Evolutionary conservation across 2,888 invertebrate genomes (phyloP), one percentile per base, ranked within the genome.

Genomic region (Zaprionus bogoriensis): DNA sequence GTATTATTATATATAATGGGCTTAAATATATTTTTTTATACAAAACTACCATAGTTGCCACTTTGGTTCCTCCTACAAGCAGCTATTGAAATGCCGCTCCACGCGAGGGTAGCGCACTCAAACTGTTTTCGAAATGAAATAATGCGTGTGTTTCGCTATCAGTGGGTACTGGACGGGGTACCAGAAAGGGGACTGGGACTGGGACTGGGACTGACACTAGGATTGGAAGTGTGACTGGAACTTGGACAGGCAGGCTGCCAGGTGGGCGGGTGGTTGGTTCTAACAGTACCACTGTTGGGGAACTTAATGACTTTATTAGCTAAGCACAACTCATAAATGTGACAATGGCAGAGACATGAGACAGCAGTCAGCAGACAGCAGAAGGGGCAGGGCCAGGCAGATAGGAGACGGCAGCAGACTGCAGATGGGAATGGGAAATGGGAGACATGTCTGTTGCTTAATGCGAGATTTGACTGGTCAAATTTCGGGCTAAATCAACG

Each of bases 271-370:
- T 10, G 27, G 27, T 7, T 7, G 27, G 30, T n/a, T n/a, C n/a
- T n/a, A n/a, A n/a, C n/a, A n/a, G n/a, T n/a, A n/a, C n/a, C n/a
- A 27, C n/a, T 12, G 42, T 12, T 25, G 54, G 44, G 58, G 32
- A 30, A 32, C 51, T 60, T 85, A 86, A 87, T 86, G 82, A 87
- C 82, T 86, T 87, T 71, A 87, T 86, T 87, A 84, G 76, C 70
- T 59, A 70, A 68, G 64, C 70, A 70, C 71, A 71, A 69, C 58
- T 74, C 68, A 80, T 74, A 76, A 75, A 77, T 77, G 75, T 77
- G 73, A 70, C 65, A 63, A 59, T 45, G 36, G 7, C 9, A 36
- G 53, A 50, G 53, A 41, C 20, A 41, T 9, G 23, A 14, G 53
- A 50, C 28, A 42, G 51, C 28, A 28, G 23, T 10, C 3, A 14